Evolutionary conservation across 2,797 vertebrate species (phyloP), one percentile per base, ranked within the genome.

Genomic region (Arnoldichthys spilopterus): DNA sequence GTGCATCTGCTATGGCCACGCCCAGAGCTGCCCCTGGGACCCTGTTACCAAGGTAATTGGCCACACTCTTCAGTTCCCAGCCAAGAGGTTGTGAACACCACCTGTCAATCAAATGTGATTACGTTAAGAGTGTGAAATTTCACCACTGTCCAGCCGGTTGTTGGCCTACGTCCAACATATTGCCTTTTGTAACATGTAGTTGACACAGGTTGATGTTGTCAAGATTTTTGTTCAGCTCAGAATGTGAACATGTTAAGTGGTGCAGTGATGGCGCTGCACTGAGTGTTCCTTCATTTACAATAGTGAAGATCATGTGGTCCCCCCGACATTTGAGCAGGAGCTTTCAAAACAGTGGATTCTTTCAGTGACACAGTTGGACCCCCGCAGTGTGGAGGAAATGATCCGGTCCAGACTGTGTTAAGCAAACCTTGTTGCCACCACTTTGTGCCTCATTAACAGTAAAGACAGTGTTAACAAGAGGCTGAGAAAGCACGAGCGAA

Each of bases 1-100:
- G 97, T 98, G 98, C 51, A 97, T 99, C 91, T 98, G 97, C 77
- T 95, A 95, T 0, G 97, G 97, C 43, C 97, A 99, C 2, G 97
- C 98, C 76, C 92, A 96, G 85, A 98, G 95, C 88, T 98, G 97
- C 85, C 97, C 96, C 0, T 92, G 94, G 92, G 96, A 98, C 92
- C 93, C 93, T 37, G 86, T 92, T 62, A 93, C 92, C 76, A 95
- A 96, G 95, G 98, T 98, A 92, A 89, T 45, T 0, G 34, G 18
- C 62, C 76, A 72, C 77, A 72, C 62, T 34, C 61, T 64, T 54
- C 18, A 26, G 28, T 63, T 47, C 64, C 22, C 62, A 77, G 51
- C 5, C 72, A 47, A 20, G 61, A 34, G 70, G 22, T 40, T 75
- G 43, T 56, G 54, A 75, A 61, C 40, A 7, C 11, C 2, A 34